A percentile compares a stretch with the other conserved stretches of the same genome.
Conservation (phyloP, 2,888 invertebrate genomes). For the Synergus japonicus region DNA sequence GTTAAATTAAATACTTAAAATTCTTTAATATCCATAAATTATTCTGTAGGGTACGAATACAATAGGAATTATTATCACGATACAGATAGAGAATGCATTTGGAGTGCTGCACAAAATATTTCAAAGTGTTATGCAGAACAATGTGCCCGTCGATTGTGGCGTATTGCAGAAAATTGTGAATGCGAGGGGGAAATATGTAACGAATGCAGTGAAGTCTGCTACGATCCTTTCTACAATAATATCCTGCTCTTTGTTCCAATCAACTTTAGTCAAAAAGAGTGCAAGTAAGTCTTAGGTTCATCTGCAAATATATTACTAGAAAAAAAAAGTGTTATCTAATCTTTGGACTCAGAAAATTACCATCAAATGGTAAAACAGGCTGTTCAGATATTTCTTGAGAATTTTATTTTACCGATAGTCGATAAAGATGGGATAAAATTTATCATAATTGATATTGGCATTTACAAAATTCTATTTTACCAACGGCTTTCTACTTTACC, state of each 20-base stretch:
- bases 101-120: conserved; percentile 21
- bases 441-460: not conserved
- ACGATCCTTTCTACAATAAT: conserved; percentile 34
- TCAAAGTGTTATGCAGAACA: conserved; percentile 16
- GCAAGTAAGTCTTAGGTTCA: not conserved
- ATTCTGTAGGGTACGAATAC: not conserved
- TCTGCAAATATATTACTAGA: not conserved
- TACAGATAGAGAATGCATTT: conserved; percentile 1
- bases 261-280: conserved; percentile 22
- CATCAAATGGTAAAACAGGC: not conserved
- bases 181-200: conserved; percentile 17
- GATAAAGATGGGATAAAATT: not conserved
- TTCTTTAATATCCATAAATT: not conserved
- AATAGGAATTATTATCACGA: conserved; percentile 14
- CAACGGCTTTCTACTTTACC: no score
- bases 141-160: conserved; percentile 17
- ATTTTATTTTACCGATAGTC: not conserved
- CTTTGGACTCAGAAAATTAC: not conserved
- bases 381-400: not conserved
- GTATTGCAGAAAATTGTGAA: conserved; percentile 29
- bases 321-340: no score
- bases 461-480: not conserved
- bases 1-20: not conserved
- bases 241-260: conserved; percentile 21
- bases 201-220: conserved; percentile 12